Evolutionary conservation across 2,888 invertebrate genomes (phyloP).

Genomic region (Eretmocerus hayati): DNA sequence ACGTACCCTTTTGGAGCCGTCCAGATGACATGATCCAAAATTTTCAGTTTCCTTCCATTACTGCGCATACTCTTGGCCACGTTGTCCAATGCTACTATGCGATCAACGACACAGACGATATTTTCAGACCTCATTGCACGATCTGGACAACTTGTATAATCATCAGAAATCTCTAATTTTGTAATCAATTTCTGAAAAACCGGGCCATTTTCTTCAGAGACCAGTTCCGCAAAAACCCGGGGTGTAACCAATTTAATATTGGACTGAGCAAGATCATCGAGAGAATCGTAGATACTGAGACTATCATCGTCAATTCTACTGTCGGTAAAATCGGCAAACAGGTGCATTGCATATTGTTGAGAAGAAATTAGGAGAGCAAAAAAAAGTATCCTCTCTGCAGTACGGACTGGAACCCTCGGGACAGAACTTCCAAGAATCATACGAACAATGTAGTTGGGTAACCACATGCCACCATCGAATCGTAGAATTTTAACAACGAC

Average conservation of each 20-base stretch:
- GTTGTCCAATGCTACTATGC: not conserved
- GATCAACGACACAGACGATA: not conserved
- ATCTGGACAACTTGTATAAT: not conserved
- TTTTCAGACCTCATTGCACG: not conserved
- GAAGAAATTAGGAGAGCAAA: not conserved
- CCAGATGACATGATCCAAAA: not conserved
- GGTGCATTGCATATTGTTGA: not conserved
- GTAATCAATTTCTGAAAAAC: not conserved
- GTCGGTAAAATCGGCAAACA: slow-evolving; percentile 13
- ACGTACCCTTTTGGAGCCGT: not conserved
- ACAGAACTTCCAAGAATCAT: slow-evolving; percentile 6
- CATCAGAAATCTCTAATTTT: not conserved
- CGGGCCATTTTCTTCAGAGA: too few species aligned
- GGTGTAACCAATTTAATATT: too few species aligned
- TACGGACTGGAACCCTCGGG: not conserved
- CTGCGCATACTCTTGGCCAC: too few species aligned
- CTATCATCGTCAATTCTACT: not conserved
- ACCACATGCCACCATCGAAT: slow-evolving; percentile 16
- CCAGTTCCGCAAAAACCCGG: too few species aligned
- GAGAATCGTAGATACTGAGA: too few species aligned
- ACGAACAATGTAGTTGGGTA: slow-evolving; percentile 14
- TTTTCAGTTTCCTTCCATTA: not conserved
- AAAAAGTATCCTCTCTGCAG: slow-evolving; percentile 7
- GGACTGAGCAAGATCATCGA: too few species aligned
- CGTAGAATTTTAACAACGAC: not conserved